A percentile compares a stretch with the other conserved stretches of the same genome.
These are phyloP conservation scores for Phalacrocorax carbo DNA, from an alignment of 2,113 vertebrate genomes.

Conservation along the genomic window DNA sequence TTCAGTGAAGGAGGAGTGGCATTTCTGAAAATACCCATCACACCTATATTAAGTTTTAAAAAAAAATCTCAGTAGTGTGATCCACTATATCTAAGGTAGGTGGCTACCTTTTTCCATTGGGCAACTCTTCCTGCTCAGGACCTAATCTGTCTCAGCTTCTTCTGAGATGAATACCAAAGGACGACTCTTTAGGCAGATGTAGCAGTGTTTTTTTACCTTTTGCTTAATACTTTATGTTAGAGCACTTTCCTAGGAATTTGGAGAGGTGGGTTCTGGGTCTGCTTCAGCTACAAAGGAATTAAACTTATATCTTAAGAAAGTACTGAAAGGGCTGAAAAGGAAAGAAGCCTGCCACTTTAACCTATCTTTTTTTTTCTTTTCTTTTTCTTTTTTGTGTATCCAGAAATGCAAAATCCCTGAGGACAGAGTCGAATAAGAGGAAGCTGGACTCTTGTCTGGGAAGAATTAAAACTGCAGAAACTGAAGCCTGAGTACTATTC, in stretches of 20 bases:
- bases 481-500: background rate
- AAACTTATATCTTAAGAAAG: background rate
- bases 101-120: background rate
- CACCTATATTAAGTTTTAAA: background rate
- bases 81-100: background rate
- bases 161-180: background rate
- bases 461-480: background rate
- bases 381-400: background rate
- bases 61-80: background rate
- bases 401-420: background rate
- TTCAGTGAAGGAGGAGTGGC: background rate
- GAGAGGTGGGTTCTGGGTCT: background rate
- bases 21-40: background rate
- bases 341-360: background rate
- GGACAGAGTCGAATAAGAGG: background rate
- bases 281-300: background rate
- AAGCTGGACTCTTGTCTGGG: background rate
- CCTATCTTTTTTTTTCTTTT: too few species aligned
- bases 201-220: background rate
- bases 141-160: background rate
- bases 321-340: background rate
- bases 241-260: background rate
- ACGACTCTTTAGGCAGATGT: background rate
- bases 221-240: background rate
- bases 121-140: background rate